These are phyloP conservation scores for Labeo rohita DNA, from an alignment of 2,113 vertebrate genomes.

Conservation along the genomic window DNA sequence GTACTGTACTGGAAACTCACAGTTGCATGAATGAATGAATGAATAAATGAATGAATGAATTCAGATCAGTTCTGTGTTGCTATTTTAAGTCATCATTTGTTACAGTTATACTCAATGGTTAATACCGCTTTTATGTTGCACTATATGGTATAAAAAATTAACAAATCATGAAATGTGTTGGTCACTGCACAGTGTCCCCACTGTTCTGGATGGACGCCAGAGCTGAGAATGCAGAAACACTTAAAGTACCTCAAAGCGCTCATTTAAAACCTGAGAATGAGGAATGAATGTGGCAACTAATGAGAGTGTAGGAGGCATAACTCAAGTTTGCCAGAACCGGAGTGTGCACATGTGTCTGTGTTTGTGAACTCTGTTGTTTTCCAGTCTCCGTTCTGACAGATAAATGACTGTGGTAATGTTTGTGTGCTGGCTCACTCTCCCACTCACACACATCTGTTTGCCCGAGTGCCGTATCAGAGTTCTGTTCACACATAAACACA, in stretches of 20 bases:
- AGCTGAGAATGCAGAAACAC: slow-evolving; percentile 32
- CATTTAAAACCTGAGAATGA: slow-evolving; percentile 8
- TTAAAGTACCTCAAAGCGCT: slow-evolving; percentile 1
- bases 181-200: slow-evolving; percentile 1
- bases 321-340: slow-evolving; percentile 13
- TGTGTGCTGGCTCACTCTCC: slow-evolving; percentile 52
- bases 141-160: neutral
- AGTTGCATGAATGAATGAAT: no score
- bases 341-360: slow-evolving; percentile 20
- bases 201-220: slow-evolving; percentile 20
- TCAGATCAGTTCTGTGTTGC: neutral
- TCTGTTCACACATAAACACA: slow-evolving; percentile 35
- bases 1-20: neutral
- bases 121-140: neutral
- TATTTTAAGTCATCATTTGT: slow-evolving; percentile 9
- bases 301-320: slow-evolving; percentile 34
- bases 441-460: slow-evolving; percentile 40
- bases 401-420: slow-evolving; percentile 58
- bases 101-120: neutral
- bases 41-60: no score
- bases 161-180: neutral
- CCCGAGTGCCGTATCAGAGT: slow-evolving; percentile 1
- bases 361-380: slow-evolving; percentile 53
- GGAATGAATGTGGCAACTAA: slow-evolving; percentile 11
- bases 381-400: slow-evolving; percentile 56